Percentiles rank a stretch among this genome's conserved stretches.
phyloP scores from a whole-genome alignment of 2,888 invertebrate genomes.

The Ischnus inquisitorius region DNA sequence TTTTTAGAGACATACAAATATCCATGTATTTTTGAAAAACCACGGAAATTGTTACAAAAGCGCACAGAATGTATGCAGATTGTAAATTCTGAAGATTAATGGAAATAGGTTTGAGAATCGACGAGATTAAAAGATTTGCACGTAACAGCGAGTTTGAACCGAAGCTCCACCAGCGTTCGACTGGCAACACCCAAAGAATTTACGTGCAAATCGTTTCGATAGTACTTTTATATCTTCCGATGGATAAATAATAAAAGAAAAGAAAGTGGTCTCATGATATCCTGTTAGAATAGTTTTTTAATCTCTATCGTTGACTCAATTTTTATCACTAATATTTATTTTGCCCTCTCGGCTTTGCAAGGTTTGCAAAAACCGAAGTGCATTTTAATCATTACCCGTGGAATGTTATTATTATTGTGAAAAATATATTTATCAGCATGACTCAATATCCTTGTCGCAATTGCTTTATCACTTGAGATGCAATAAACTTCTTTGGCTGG shows the following conservation, averaged over 20 bases:
- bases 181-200: neutral
- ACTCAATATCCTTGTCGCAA: neutral
- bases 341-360: slow-evolving; percentile 7
- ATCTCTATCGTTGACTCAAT: neutral
- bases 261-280: neutral
- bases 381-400: neutral
- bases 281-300: slow-evolving; percentile 3
- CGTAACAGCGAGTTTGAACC: neutral
- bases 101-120: neutral
- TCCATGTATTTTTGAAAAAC: neutral
- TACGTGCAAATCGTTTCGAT: neutral
- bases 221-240: neutral
- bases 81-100: neutral
- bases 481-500: too few species aligned
- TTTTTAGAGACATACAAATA: neutral
- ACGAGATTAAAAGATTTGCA: neutral
- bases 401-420: slow-evolving; percentile 12
- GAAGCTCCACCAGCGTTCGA: neutral
- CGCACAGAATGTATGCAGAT: too few species aligned
- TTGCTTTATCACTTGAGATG: too few species aligned
- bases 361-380: neutral
- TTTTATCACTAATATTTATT: slow-evolving; percentile 34
- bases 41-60: neutral
- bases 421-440: slow-evolving; percentile 44
- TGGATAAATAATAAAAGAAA: neutral